phyloP scores from a whole-genome alignment of 2,888 invertebrate genomes.

The Dicranocentrus wangi region DNA sequence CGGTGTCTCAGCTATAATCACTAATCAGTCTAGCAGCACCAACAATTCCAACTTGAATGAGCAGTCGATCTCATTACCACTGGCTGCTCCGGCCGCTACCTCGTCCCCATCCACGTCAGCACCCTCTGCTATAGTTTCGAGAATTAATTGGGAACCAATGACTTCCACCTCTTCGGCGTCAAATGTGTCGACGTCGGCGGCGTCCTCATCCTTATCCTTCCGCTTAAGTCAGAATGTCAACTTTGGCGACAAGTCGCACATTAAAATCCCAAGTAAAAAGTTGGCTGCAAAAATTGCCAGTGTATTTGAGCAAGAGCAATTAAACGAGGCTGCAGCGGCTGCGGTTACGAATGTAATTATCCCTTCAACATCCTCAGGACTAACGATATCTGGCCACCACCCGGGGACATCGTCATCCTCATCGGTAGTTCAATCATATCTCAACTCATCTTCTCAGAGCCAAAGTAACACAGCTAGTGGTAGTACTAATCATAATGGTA shows the following conservation, averaged over 20 bases:
- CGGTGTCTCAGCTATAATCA: conserved; percentile 3
- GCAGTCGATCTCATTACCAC: conserved; percentile 61
- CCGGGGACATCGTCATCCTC: conserved; percentile 16
- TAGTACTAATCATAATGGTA: conserved; percentile 22
- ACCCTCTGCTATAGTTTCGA: conserved; percentile 29
- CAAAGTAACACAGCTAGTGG: conserved; percentile 35
- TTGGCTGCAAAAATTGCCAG: conserved; percentile 71
- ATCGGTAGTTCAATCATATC: conserved; percentile 42
- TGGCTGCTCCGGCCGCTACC: conserved; percentile 13
- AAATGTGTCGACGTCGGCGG: conserved; percentile 20
- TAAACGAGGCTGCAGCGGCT: conserved; percentile 49
- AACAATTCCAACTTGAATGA: conserved; percentile 17
- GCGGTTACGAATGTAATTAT: conserved; percentile 13
- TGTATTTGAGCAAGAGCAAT: conserved; percentile 69
- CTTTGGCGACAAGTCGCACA: conserved; percentile 63
- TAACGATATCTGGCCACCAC: conserved; percentile 10
- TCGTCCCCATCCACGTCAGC: not conserved
- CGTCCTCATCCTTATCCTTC: conserved; percentile 35
- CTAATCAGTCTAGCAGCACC: conserved; percentile 28
- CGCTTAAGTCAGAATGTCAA: conserved; percentile 43
- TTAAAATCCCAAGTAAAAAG: conserved; percentile 72
- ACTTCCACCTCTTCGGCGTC: conserved; percentile 22
- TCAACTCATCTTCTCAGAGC: conserved; percentile 41
- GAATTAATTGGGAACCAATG: conserved; percentile 35
- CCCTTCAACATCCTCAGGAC: conserved; percentile 14